A percentile compares a stretch with the other conserved stretches of the same genome.
These are phyloP conservation scores for Drosophila navojoa DNA, from an alignment of 1,140 invertebrate species.

Conservation along the genomic window DNA sequence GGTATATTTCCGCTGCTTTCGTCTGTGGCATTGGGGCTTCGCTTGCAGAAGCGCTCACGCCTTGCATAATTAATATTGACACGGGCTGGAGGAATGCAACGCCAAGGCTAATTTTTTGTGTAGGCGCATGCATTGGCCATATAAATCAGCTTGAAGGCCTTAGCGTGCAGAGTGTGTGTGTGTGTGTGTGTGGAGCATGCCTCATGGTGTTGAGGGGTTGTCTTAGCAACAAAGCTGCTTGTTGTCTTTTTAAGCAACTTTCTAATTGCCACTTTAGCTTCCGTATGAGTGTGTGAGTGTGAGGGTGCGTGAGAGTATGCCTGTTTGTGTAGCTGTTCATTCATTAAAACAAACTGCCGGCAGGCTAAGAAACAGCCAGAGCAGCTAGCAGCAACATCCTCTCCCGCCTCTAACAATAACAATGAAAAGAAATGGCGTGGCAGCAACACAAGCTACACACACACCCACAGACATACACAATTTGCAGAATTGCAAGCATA, in stretches of 20 bases:
- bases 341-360: slow-evolving; percentile 76
- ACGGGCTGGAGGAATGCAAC: slow-evolving; percentile 58
- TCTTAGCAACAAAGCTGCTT: slow-evolving; percentile 55
- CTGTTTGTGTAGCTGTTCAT: slow-evolving; percentile 62
- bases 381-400: slow-evolving; percentile 29
- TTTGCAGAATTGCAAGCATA: slow-evolving; percentile 56
- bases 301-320: slow-evolving; percentile 9
- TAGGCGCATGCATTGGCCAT: slow-evolving; percentile 63
- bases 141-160: slow-evolving; percentile 74
- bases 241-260: slow-evolving; percentile 74
- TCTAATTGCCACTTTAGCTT: slow-evolving; percentile 77
- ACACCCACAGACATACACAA: slow-evolving; percentile 26
- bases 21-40: slow-evolving; percentile 12
- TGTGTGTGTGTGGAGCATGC: background rate
- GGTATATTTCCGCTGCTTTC: slow-evolving; percentile 6
- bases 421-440: slow-evolving; percentile 76
- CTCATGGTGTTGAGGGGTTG: slow-evolving; percentile 17
- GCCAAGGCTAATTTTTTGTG: slow-evolving; percentile 73
- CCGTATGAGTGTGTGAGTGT: background rate
- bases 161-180: slow-evolving; percentile 4
- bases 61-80: slow-evolving; percentile 79
- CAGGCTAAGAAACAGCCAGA: slow-evolving; percentile 58
- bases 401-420: slow-evolving; percentile 60
- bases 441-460: slow-evolving; percentile 36
- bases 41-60: slow-evolving; percentile 6